Conservation (phyloP, 1,140 invertebrate species). For the Drosophila pectinifera region DNA sequence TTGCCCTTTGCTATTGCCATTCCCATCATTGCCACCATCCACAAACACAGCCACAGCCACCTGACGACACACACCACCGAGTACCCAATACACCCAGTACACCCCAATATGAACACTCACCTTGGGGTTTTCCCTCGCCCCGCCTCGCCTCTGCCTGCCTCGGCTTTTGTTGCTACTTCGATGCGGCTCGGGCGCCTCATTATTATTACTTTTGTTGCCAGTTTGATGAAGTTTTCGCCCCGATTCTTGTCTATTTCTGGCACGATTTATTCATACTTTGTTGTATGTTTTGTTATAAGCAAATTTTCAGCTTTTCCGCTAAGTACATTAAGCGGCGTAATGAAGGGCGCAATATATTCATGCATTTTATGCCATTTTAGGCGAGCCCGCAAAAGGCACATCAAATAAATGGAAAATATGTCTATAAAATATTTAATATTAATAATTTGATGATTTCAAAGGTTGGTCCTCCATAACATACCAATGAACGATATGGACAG, state of each 20-base stretch:
- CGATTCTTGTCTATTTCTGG: conserved; percentile 57
- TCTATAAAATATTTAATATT: not conserved
- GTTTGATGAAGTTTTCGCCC: conserved; percentile 64
- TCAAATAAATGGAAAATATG: not conserved
- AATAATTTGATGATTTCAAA: not conserved
- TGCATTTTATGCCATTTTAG: conserved; percentile 15
- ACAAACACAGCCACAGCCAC: not conserved
- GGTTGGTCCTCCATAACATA: no score
- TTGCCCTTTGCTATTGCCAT: no score
- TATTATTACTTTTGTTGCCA: conserved; percentile 63
- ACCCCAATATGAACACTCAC: conserved; percentile 15
- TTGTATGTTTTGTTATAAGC: conserved; percentile 29
- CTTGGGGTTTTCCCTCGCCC: no score
- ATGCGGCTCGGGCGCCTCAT: conserved; percentile 17
- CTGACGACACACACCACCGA: not conserved
- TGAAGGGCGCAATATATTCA: conserved; percentile 41
- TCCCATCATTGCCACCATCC: not conserved
- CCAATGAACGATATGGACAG: not conserved
- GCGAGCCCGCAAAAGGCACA: not conserved
- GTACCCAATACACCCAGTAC: not conserved
- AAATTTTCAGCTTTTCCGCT: conserved; percentile 27
- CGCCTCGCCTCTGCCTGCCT: no score
- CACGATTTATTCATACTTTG: conserved; percentile 62
- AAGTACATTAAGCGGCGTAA: conserved; percentile 17
- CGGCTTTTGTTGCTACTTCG: conserved; percentile 8